A percentile compares a stretch with the other conserved stretches of the same genome.
phyloP scores from a whole-genome alignment of 1,140 invertebrate genomes.

The Lethocerus indicus region DNA sequence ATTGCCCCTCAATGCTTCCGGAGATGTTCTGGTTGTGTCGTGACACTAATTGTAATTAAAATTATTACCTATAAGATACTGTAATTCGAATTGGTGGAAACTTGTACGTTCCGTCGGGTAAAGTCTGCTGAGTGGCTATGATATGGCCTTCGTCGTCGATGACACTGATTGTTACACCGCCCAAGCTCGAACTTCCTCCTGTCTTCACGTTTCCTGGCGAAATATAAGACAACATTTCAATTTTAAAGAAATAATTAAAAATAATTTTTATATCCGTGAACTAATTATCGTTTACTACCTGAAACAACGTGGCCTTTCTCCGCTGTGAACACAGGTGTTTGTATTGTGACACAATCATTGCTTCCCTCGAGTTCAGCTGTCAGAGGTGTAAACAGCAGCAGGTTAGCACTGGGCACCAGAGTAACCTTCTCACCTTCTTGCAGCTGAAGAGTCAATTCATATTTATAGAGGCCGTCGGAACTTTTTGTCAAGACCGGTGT shows the following conservation, averaged over 20 bases:
- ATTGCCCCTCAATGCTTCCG: too few species aligned
- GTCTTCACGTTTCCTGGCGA: conserved; percentile 14
- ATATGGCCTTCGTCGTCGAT: conserved; percentile 25
- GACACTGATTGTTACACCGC: conserved; percentile 43
- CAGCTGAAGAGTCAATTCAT: conserved; percentile 26
- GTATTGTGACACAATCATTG: conserved; percentile 45
- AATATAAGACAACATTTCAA: background rate
- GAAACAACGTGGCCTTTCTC: conserved; percentile 32
- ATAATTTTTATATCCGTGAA: background rate
- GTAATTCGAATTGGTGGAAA: too few species aligned
- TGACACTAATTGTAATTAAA: too few species aligned
- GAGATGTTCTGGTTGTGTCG: too few species aligned
- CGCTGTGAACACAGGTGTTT: conserved; percentile 28
- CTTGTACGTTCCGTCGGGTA: conserved; percentile 51
- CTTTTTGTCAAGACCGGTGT: background rate
- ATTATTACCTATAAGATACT: too few species aligned
- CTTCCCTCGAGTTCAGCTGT: conserved; percentile 38
- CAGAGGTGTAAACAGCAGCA: conserved; percentile 54
- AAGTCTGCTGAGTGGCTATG: conserved; percentile 28
- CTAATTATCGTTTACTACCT: conserved; percentile 21
- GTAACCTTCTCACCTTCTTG: conserved; percentile 34
- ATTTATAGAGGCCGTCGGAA: background rate
- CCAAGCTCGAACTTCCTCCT: conserved; percentile 38
- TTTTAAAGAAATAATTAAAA: conserved; percentile 1
- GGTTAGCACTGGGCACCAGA: conserved; percentile 40